These are phyloP conservation scores for Urocyon cinereoargenteus DNA, from an alignment of 2,797 vertebrate genomes.

Conservation along the genomic window DNA sequence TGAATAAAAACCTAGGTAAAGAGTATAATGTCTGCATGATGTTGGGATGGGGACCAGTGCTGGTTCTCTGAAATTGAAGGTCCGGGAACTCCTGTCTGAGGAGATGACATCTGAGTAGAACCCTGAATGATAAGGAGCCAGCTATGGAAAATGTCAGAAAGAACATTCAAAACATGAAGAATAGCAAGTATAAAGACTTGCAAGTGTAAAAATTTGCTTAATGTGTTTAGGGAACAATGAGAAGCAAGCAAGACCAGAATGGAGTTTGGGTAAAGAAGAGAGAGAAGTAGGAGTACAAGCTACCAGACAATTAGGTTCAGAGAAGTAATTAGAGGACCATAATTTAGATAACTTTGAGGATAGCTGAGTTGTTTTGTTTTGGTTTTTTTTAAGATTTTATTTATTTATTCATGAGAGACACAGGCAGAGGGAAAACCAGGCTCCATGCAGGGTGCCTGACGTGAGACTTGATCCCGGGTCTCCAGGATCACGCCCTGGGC, in stretches of 20 bases:
- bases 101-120: neutral
- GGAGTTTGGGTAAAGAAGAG: neutral
- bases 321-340: neutral
- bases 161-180: neutral
- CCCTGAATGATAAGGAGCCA: neutral
- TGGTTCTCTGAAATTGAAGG: neutral
- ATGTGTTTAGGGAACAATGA: neutral
- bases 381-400: too few species aligned
- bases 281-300: neutral
- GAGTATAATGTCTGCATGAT: neutral
- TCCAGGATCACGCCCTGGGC: too few species aligned
- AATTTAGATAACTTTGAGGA: neutral
- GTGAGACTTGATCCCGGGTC: too few species aligned
- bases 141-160: neutral
- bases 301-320: neutral
- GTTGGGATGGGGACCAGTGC: neutral
- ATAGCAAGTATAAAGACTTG: neutral
- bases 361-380: neutral
- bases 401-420: too few species aligned
- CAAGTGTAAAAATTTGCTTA: neutral
- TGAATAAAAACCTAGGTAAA: neutral
- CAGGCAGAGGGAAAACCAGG: too few species aligned
- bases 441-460: too few species aligned
- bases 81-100: neutral
- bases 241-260: neutral